Evolutionary conservation across 2,888 invertebrate genomes (phyloP).

Genomic region (Ectobius pallidus): DNA sequence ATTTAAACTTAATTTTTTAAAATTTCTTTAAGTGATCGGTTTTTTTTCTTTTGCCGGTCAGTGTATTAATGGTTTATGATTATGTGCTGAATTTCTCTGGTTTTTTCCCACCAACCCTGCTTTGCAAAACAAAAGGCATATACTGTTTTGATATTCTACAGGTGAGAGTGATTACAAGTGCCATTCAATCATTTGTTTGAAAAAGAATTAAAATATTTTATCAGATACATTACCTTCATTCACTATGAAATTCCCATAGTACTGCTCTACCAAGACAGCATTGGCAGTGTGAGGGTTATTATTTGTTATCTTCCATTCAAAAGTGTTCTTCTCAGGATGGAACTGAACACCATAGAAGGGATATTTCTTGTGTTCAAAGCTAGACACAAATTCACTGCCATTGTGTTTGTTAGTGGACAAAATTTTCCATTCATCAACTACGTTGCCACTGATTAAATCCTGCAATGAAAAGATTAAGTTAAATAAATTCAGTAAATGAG

Average conservation of each 20-base stretch:
- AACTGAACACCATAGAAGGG: constrained; percentile 90
- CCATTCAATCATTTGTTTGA: no score
- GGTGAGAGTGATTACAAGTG: no score
- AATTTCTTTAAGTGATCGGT: no score
- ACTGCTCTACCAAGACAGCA: constrained; percentile 70
- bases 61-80: no score
- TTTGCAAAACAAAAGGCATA: no score
- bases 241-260: constrained; percentile 83
- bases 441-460: constrained; percentile 60
- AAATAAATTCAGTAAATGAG: neutral
- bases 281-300: constrained; percentile 68
- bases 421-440: constrained; percentile 70
- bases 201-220: no score
- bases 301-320: constrained; percentile 70
- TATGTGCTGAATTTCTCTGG: no score
- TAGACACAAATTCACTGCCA: constrained; percentile 74
- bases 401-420: constrained; percentile 73
- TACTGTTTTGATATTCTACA: no score
- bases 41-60: no score
- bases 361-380: constrained; percentile 70
- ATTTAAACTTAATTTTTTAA: no score
- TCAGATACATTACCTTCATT: constrained; percentile 70
- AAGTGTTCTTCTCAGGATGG: constrained; percentile 88
- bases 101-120: no score
- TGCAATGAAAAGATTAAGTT: constrained; percentile 49